A percentile compares a stretch with the other conserved stretches of the same genome.
These are phyloP conservation scores for Buathra laborator DNA, from an alignment of 2,888 invertebrate species.

Conservation along the genomic window DNA sequence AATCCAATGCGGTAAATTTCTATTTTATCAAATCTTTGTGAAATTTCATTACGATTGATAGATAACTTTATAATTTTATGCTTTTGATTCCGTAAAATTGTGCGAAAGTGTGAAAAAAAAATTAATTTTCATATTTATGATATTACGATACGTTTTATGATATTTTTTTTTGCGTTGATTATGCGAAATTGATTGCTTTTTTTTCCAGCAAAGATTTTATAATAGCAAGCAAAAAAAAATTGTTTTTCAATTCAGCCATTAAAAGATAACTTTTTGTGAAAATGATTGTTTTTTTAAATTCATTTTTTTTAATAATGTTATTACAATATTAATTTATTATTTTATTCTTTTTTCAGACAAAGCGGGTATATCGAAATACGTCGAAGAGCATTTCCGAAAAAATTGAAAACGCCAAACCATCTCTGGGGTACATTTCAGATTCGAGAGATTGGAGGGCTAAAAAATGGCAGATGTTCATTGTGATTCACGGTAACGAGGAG, in stretches of 20 bases:
- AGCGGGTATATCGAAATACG: conserved; percentile 62
- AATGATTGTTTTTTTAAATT: not conserved
- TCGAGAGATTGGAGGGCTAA: not conserved
- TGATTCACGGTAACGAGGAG: conserved; percentile 17
- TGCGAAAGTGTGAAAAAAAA: no score
- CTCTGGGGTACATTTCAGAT: not conserved
- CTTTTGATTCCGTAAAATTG: no score
- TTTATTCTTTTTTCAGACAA: conserved; percentile 48
- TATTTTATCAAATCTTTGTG: no score
- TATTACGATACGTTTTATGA: no score
- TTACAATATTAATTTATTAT: not conserved
- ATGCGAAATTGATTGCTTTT: no score
- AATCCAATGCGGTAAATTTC: no score
- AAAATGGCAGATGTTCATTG: not conserved
- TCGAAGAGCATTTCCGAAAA: conserved; percentile 57
- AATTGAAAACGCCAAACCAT: conserved; percentile 12
- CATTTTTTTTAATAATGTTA: not conserved
- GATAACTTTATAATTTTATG: no score
- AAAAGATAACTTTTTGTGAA: not conserved
- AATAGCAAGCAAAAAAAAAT: not conserved
- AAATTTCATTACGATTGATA: no score
- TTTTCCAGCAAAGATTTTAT: no score
- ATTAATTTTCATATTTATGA: no score
- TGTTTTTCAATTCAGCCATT: no score
- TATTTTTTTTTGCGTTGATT: no score